Base-by-base conservation (phyloP, 2,113 vertebrate genomes). In the Cacatua alba region DNA sequence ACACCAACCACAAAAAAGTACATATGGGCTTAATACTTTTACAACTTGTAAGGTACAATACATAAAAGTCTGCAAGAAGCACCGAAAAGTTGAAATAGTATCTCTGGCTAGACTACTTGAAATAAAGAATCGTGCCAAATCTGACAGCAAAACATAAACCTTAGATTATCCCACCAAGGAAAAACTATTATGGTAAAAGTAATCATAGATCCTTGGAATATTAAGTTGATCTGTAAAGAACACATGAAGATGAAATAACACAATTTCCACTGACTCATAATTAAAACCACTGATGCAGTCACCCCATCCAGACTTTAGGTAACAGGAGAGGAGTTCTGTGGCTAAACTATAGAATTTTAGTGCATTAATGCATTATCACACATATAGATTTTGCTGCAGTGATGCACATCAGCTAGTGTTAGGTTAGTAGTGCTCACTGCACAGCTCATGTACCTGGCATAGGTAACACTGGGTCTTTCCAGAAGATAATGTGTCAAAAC, bases 281-380 rank as follows among this genome's bases (percentile, higher is more conserved):
- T 96, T 95, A 94, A 96, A 98, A 98, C 88, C 97, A 97, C 24
- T 63, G 43, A 72, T 86, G 46, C 23, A 88, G 69, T 92, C 92
- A 95, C 62, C 41, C 81, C 77, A 79, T 92, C 91, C 83, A 69
- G 31, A 82, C 80, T 96, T 88, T 77, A 74, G 43, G 90, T 92
- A 96, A 94, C 14, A 18, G 44, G 37, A 97, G 53, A 96, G 52
- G 39, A 69, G 19, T 67, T 92, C 8, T 41, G 49, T 94, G 78
- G 39, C 8, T 93, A 92, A 95, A 49, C 17, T n/a, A 72, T 68
- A 71, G 44, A 15, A 55, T 88, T 88, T 86, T 59, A 82, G 75
- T 94, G 24, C 35, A 86, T 63, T 85, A 91, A 91, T 94, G 94
- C 93, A 85, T 90, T 77, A 59, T n/a, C 69, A 57, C 4, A 11